Evolutionary conservation across 2,113 vertebrate species (phyloP).

Genomic region (Riparia riparia): DNA sequence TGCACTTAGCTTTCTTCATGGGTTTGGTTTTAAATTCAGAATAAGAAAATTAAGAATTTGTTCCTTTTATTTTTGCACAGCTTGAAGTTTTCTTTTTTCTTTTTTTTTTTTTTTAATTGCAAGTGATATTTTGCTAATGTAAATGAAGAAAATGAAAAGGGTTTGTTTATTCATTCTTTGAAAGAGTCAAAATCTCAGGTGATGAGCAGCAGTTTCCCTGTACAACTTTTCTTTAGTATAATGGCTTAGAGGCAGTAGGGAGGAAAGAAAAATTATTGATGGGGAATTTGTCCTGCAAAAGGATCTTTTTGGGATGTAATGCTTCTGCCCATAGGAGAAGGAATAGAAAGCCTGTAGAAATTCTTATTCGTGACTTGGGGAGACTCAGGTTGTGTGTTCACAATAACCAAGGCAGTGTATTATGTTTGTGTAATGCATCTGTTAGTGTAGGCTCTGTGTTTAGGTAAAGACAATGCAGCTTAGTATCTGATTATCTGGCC

Average conservation of each 20-base stretch:
- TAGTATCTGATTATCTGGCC: neutral
- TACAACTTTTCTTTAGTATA: neutral
- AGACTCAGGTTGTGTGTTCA: neutral
- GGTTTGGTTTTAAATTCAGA: neutral
- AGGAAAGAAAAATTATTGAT: neutral
- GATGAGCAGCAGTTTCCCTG: neutral
- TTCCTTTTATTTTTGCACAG: neutral
- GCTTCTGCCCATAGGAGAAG: neutral
- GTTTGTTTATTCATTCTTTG: neutral
- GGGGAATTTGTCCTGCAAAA: neutral
- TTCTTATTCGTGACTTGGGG: neutral
- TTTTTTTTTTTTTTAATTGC: neutral
- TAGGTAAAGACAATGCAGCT: neutral
- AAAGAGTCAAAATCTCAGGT: neutral
- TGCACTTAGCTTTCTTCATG: neutral
- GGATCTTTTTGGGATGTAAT: neutral
- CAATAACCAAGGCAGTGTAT: fast-evolving
- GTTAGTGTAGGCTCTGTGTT: neutral
- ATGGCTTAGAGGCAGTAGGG: neutral
- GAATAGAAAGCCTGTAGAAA: neutral
- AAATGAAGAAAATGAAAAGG: neutral
- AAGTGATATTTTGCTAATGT: neutral
- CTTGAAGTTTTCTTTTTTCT: neutral
- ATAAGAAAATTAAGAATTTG: neutral
- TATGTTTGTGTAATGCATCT: neutral